phyloP scores from a whole-genome alignment of 1,140 invertebrate genomes.

The Psilanteris sp. region DNA sequence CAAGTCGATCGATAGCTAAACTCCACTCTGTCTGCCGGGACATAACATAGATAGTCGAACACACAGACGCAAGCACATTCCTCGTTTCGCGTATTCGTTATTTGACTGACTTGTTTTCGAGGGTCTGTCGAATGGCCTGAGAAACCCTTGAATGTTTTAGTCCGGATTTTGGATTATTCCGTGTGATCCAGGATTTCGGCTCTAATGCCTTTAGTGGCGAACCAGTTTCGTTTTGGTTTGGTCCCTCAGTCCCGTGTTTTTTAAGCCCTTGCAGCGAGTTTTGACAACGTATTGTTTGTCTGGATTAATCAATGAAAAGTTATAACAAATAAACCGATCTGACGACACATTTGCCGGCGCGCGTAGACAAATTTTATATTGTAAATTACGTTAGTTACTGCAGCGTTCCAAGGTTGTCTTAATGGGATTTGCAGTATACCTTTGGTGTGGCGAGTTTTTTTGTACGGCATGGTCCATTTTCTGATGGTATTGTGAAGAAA shows the following conservation, averaged over 20 bases:
- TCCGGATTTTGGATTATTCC: slow-evolving; percentile 34
- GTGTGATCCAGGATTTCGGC: slow-evolving; percentile 40
- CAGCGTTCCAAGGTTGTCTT: too few relatives aligned
- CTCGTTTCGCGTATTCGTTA: slow-evolving; percentile 53
- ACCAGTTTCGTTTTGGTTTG: slow-evolving; percentile 18
- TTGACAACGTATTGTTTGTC: too few relatives aligned
- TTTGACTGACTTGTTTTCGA: slow-evolving; percentile 49
- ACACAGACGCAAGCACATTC: slow-evolving; percentile 53
- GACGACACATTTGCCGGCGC: too few relatives aligned
- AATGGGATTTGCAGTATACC: too few relatives aligned
- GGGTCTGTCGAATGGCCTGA: slow-evolving; percentile 38
- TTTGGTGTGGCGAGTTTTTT: too few relatives aligned
- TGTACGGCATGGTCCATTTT: too few relatives aligned
- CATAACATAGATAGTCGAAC: slow-evolving; percentile 68
- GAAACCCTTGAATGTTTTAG: slow-evolving; percentile 57
- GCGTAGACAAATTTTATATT: too few relatives aligned
- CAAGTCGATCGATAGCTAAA: slow-evolving; percentile 78
- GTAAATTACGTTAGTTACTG: too few relatives aligned
- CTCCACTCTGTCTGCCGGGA: slow-evolving; percentile 73
- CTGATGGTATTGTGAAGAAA: too few relatives aligned
- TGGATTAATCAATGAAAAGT: too few relatives aligned
- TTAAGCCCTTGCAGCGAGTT: too few relatives aligned
- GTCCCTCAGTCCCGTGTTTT: slow-evolving; percentile 8
- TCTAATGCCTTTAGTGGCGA: slow-evolving; percentile 44
- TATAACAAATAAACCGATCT: too few relatives aligned